Evolutionary conservation across 2,888 invertebrate species (phyloP).

Genomic region (Drosophila yooni): DNA sequence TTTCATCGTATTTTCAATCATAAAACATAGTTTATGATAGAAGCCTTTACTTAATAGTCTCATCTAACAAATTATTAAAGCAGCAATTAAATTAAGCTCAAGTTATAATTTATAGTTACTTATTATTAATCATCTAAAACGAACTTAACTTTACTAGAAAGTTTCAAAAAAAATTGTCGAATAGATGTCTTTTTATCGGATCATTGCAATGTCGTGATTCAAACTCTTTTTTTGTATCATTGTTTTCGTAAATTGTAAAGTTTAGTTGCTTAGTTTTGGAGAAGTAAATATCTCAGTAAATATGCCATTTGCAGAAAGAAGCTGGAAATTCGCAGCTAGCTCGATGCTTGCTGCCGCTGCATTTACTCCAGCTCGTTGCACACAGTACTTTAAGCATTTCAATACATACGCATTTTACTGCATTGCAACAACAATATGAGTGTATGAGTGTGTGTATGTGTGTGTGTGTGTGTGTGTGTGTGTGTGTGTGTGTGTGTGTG

Average conservation of each 20-base stretch:
- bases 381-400: conserved; percentile 30
- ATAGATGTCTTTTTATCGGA: fast-evolving
- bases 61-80: background rate
- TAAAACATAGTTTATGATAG: background rate
- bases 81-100: background rate
- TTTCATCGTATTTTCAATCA: background rate
- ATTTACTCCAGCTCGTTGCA: conserved; percentile 14
- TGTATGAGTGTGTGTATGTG: background rate
- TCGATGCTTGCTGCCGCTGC: conserved; percentile 9
- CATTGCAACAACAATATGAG: conserved; percentile 42
- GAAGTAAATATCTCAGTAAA: conserved; percentile 27
- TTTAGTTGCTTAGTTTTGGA: conserved; percentile 36
- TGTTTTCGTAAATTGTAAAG: conserved; percentile 46
- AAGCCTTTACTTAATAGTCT: background rate
- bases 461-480: conserved; percentile 13
- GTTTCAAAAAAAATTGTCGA: background rate
- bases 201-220: background rate
- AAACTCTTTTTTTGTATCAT: conserved; percentile 2
- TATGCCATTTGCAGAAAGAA: conserved; percentile 38
- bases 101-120: background rate
- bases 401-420: conserved; percentile 60
- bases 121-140: background rate
- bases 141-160: too few species aligned
- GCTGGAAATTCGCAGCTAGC: conserved; percentile 46
- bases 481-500: conserved; percentile 16